phyloP scores from a whole-genome alignment of 1,140 invertebrate genomes.

The Pectinophora gossypiella region DNA sequence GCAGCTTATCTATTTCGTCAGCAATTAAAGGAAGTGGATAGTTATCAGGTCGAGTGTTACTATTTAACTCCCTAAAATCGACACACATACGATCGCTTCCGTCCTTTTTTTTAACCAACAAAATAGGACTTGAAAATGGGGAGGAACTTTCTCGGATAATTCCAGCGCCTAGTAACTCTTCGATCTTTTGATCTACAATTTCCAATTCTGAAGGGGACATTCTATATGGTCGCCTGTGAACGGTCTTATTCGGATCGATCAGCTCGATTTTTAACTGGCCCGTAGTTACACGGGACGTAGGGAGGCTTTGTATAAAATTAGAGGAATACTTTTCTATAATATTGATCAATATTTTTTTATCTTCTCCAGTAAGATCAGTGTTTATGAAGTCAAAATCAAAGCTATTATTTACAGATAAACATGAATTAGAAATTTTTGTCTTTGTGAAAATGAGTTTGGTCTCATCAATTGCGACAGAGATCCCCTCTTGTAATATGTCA shows the following conservation, averaged over 20 bases:
- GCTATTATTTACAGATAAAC: neutral
- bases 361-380: slow-evolving; percentile 7
- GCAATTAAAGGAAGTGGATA: slow-evolving; percentile 73
- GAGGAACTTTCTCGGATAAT: slow-evolving; percentile 19
- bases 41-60: slow-evolving; percentile 48
- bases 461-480: neutral
- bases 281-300: slow-evolving; percentile 3
- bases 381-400: neutral
- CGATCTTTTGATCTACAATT: slow-evolving; percentile 14
- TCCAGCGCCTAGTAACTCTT: slow-evolving; percentile 9
- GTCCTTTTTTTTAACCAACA: slow-evolving; percentile 27
- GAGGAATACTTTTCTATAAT: slow-evolving; percentile 1
- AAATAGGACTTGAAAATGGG: slow-evolving; percentile 23
- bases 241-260: slow-evolving; percentile 7
- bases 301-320: slow-evolving; percentile 4
- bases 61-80: slow-evolving; percentile 12
- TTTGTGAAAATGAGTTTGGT: neutral
- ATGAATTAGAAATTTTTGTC: neutral
- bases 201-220: slow-evolving; percentile 13
- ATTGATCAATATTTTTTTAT: slow-evolving; percentile 3
- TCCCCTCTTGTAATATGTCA: slow-evolving; percentile 7
- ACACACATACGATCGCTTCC: slow-evolving; percentile 20
- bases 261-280: slow-evolving; percentile 10
- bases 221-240: slow-evolving; percentile 19
- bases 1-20: slow-evolving; percentile 49